Percentiles rank a stretch among this genome's conserved stretches.
Conservation (phyloP, 2,888 invertebrate genomes). For the Caenorhabditis sp. region DNA sequence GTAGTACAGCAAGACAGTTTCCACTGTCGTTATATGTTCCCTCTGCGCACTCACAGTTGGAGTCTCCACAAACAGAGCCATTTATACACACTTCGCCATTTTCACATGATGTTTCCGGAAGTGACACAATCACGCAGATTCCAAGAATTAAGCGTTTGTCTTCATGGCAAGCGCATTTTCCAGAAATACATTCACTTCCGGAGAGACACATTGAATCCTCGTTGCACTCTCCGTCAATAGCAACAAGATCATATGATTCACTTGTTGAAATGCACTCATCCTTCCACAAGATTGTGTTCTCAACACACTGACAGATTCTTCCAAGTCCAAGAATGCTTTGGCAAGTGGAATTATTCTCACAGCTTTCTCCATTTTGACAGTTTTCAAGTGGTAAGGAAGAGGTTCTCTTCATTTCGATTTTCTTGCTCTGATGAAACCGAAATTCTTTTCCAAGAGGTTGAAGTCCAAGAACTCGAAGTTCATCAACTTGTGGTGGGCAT, state of each 20-base stretch:
- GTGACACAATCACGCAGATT: constrained; percentile 72
- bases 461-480: constrained; percentile 40
- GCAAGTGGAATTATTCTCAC: constrained; percentile 76
- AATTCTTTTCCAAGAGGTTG: constrained; percentile 43
- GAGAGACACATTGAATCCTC: constrained; percentile 73
- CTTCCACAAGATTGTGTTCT: constrained; percentile 64
- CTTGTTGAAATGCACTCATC: constrained; percentile 70
- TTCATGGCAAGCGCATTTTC: constrained; percentile 68
- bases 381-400: constrained; percentile 71
- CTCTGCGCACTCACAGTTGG: constrained; percentile 48
- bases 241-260: constrained; percentile 58
- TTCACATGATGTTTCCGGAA: constrained; percentile 77
- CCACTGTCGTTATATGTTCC: constrained; percentile 41
- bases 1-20: constrained; percentile 32
- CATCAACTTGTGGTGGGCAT: constrained; percentile 66
- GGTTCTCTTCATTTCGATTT: constrained; percentile 51
- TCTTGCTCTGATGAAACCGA: constrained; percentile 50
- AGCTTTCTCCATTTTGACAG: constrained; percentile 73
- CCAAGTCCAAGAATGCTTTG: constrained; percentile 71
- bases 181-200: constrained; percentile 69
- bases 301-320: constrained; percentile 75
- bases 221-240: constrained; percentile 68
- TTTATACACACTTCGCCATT: constrained; percentile 77
- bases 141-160: constrained; percentile 72
- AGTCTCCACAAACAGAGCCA: constrained; percentile 71